Evolutionary conservation across 1,140 invertebrate genomes (phyloP), one percentile per base, ranked within the genome.

Genomic region (Hycleus cichorii): DNA sequence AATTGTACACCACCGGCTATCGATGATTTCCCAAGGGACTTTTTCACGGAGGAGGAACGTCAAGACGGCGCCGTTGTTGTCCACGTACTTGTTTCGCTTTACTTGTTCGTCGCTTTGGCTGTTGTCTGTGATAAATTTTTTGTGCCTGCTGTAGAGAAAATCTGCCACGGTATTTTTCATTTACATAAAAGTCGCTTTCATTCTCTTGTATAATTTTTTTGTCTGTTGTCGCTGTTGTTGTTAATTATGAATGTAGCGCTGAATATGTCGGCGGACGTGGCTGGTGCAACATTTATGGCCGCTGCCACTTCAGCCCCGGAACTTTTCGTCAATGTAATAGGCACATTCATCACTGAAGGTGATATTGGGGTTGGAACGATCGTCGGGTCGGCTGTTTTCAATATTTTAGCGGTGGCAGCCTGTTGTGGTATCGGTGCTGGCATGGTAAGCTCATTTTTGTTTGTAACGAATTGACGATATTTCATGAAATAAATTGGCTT

Each of bases 371-470:
- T 91, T n/a, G 91, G 92, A 32, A 93, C 93, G 44, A 93, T 95
- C 62, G 90, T 95, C 4, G 93, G 93, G n/a, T 93, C 90, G 24
- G 92, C 93, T 9, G 91, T 95, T n/a, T 96, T 95, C 75, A 96
- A 96, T 75, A 93, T 96, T 63, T 81, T 95, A 53, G 92, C 91
- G 26, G 91, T 95, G 2, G 89, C 91, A 38, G 91, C 91, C 26
- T 88, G 91, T 66, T 95, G 92, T 71, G 92, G 91, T 38, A 84
- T 95, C 12, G 86, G 88, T 51, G 87, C 89, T 27, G 88, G 88
- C 64, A 87, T 88, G 83, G 91, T 93, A 80, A 79, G 78, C 76
- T 58, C 3, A 38, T 47, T 27, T 27, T 43, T 42, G 40, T 48
- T 48, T 52, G 26, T 46, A 6, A 42, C 11, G 40, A n/a, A 3